phyloP scores from a whole-genome alignment of 2,797 vertebrate species.

The Anas acuta region DNA sequence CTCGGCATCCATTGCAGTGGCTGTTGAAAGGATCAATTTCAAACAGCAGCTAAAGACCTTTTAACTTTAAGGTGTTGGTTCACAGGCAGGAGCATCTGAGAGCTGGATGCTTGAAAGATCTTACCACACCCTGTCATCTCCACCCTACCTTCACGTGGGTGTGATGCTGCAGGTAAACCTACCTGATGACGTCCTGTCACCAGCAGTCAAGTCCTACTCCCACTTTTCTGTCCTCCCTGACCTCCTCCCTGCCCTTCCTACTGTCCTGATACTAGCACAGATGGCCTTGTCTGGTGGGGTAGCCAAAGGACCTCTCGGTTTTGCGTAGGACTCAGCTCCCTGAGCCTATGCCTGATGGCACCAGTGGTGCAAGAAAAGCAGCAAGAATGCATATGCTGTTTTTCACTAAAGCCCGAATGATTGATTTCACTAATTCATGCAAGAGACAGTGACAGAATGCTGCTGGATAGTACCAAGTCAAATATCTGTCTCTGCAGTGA shows the following conservation, averaged over 20 bases:
- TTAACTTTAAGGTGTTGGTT: neutral
- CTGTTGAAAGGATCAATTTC: neutral
- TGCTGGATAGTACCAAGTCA: neutral
- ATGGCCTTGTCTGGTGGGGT: neutral
- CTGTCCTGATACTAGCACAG: neutral
- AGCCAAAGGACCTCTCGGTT: neutral
- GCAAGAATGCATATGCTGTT: neutral
- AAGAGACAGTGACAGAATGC: constrained; percentile 17
- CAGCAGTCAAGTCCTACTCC: neutral
- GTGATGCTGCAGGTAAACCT: neutral
- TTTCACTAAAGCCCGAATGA: constrained; percentile 1
- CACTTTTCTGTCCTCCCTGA: neutral
- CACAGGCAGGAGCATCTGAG: neutral
- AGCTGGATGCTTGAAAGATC: neutral
- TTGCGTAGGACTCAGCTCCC: neutral
- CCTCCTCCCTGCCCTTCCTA: neutral
- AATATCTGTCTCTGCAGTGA: neutral
- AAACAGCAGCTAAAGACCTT: neutral
- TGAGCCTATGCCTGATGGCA: neutral
- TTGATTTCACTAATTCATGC: constrained; percentile 31
- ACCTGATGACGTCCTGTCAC: neutral
- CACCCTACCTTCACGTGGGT: neutral
- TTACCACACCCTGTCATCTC: neutral
- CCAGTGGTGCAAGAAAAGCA: neutral
- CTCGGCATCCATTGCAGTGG: neutral